phyloP scores from a whole-genome alignment of 2,888 invertebrate species.

The Ernsta delagoae region DNA sequence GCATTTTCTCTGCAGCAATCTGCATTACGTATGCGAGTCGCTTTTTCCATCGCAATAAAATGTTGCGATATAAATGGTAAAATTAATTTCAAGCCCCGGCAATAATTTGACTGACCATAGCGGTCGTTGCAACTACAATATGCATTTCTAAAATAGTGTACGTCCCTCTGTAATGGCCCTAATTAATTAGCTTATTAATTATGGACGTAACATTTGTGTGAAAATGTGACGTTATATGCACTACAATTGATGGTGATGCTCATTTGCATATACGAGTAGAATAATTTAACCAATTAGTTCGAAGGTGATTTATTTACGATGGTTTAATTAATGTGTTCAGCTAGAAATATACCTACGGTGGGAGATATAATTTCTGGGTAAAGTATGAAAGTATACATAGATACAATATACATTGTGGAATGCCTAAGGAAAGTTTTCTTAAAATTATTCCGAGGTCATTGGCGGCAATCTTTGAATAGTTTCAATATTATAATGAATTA shows the following conservation, averaged over 20 bases:
- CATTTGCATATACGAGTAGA: slow-evolving; percentile 27
- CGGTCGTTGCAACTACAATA: slow-evolving; percentile 41
- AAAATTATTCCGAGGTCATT: no score
- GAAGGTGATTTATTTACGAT: slow-evolving; percentile 21
- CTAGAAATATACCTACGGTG: no score
- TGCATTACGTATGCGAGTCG: slow-evolving; percentile 8
- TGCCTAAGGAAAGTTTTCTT: no score
- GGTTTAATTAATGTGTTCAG: not conserved
- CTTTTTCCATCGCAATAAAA: slow-evolving; percentile 25
- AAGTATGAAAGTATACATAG: no score
- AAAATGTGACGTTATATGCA: slow-evolving; percentile 33
- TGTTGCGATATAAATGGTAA: slow-evolving; percentile 24
- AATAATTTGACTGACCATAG: slow-evolving; percentile 37
- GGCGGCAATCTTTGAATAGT: no score
- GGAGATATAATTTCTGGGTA: no score
- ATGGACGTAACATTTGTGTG: slow-evolving; percentile 57
- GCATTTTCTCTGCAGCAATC: slow-evolving; percentile 12
- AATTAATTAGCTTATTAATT: slow-evolving; percentile 67
- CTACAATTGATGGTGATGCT: slow-evolving; percentile 30
- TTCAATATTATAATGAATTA: no score
- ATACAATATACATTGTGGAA: no score
- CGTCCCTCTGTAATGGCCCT: slow-evolving; percentile 50
- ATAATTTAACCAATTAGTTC: slow-evolving; percentile 23
- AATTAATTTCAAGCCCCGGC: slow-evolving; percentile 32
- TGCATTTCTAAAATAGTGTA: slow-evolving; percentile 51